Evolutionary conservation across 2,888 invertebrate species (phyloP).

Genomic region (Tholera decimalis): DNA sequence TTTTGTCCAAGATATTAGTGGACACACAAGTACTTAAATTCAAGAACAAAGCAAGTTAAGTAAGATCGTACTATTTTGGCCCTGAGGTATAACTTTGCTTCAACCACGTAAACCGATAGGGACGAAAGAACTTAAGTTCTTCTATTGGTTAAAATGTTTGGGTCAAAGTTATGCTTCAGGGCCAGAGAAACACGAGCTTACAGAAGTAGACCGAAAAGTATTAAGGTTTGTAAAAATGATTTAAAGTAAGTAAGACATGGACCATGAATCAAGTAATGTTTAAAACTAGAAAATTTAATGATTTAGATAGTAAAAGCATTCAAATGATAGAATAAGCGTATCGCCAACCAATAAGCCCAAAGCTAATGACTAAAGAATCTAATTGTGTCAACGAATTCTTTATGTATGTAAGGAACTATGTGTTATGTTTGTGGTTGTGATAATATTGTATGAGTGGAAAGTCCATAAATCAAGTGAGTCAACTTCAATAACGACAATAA

Average conservation of each 20-base stretch:
- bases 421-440: conserved; percentile 31
- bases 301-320: conserved; percentile 51
- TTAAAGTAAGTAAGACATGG: not conserved
- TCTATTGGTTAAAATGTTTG: too few species aligned
- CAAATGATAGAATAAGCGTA: conserved; percentile 58
- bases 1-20: conserved; percentile 11
- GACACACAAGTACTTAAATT: too few species aligned
- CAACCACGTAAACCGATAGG: too few species aligned
- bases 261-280: conserved; percentile 13
- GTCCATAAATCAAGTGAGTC: not conserved
- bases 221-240: conserved; percentile 12
- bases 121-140: too few species aligned
- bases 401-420: conserved; percentile 12
- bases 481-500: not conserved
- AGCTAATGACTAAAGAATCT: conserved; percentile 48
- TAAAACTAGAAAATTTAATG: conserved; percentile 15
- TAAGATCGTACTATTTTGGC: too few species aligned
- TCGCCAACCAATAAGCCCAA: conserved; percentile 66
- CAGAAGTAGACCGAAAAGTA: conserved; percentile 4
- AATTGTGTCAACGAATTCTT: conserved; percentile 16
- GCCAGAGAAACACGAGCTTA: too few species aligned
- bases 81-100: too few species aligned
- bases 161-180: too few species aligned
- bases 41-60: conserved; percentile 23
- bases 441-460: conserved; percentile 20